A percentile compares a stretch with the other conserved stretches of the same genome.
phyloP scores from a whole-genome alignment of 2,888 invertebrate genomes.

The Altica lythri region DNA sequence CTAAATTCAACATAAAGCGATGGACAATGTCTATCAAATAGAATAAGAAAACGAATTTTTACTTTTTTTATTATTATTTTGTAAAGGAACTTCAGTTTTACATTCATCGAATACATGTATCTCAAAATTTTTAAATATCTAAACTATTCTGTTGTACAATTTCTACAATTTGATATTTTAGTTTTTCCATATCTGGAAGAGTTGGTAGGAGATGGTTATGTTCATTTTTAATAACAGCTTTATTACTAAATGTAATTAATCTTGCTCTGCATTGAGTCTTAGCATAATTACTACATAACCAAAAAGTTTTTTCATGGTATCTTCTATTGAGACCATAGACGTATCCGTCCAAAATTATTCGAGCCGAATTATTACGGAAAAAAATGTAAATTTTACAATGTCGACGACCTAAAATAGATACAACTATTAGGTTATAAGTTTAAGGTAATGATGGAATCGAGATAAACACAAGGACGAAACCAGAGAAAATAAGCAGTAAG shows the following conservation, averaged over 20 bases:
- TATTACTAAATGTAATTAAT: slow-evolving; percentile 37
- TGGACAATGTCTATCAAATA: too few species aligned
- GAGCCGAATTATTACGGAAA: slow-evolving; percentile 39
- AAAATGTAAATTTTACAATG: slow-evolving; percentile 32
- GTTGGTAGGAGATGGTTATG: slow-evolving; percentile 33
- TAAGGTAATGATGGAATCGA: neutral
- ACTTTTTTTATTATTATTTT: too few species aligned
- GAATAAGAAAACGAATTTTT: neutral
- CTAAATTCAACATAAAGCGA: too few species aligned
- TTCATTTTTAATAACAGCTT: slow-evolving; percentile 24
- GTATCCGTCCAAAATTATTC: slow-evolving; percentile 43
- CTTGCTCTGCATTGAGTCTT: slow-evolving; percentile 40
- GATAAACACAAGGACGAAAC: too few species aligned
- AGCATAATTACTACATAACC: slow-evolving; percentile 43
- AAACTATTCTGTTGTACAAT: too few species aligned
- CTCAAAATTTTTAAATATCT: too few species aligned
- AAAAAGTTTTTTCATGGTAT: slow-evolving; percentile 35
- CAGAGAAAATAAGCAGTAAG: too few species aligned
- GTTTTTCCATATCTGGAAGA: neutral
- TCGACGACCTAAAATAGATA: slow-evolving; percentile 13
- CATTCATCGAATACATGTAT: too few species aligned
- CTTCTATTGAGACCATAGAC: slow-evolving; percentile 35
- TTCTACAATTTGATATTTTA: slow-evolving; percentile 9
- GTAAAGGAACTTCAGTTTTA: too few species aligned
- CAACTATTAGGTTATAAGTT: neutral